Percentiles rank a stretch among this genome's conserved stretches.
These are phyloP conservation scores for Cantharis rufa DNA, from an alignment of 2,888 invertebrate species.

Conservation along the genomic window DNA sequence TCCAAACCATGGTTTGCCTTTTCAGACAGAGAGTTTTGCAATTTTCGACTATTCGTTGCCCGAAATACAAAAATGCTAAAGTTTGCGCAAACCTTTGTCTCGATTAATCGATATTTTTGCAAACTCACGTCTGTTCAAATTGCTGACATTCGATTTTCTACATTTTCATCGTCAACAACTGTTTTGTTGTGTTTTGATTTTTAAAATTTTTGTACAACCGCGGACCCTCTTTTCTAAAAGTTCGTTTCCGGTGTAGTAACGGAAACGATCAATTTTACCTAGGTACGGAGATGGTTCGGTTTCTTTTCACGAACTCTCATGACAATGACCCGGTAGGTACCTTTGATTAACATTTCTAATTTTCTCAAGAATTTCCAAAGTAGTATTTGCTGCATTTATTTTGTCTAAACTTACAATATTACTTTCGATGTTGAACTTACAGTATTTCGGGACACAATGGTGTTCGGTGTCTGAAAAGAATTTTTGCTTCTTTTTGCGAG, in stretches of 20 bases:
- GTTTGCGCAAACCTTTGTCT: not conserved
- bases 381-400: not conserved
- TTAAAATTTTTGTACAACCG: not conserved
- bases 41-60: too few species aligned
- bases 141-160: not conserved
- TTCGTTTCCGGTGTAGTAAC: constrained; percentile 13
- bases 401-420: not conserved
- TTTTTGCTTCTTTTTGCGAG: not conserved
- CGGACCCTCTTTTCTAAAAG: not conserved
- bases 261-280: constrained; percentile 17
- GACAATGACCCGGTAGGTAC: not conserved
- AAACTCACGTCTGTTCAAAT: not conserved
- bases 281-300: not conserved
- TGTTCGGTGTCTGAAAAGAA: not conserved
- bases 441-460: not conserved
- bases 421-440: not conserved
- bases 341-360: not conserved
- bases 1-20: too few species aligned
- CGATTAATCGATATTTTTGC: not conserved
- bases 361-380: not conserved
- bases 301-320: not conserved
- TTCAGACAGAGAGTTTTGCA: not conserved
- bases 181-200: not conserved
- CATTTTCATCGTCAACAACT: not conserved
- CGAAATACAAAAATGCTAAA: not conserved